Percentiles rank a stretch among this genome's conserved stretches.
Conservation (phyloP, 2,888 invertebrate species). For the Epsilonema sp. region DNA sequence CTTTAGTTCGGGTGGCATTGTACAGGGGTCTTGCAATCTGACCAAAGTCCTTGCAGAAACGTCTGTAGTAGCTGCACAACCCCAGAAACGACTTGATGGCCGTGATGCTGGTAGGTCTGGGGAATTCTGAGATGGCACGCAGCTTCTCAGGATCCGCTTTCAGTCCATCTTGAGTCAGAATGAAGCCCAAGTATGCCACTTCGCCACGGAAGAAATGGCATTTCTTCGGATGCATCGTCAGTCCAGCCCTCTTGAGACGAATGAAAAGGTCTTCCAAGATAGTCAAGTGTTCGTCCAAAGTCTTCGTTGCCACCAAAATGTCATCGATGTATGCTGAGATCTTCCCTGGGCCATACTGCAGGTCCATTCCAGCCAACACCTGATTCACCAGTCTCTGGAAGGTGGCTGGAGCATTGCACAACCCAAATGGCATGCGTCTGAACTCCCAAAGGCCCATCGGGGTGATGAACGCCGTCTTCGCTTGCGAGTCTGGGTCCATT, state of each 20-base stretch:
- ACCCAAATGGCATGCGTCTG: no score
- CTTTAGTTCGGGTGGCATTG: not conserved
- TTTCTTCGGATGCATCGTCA: not conserved
- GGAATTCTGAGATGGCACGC: not conserved
- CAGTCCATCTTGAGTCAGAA: not conserved
- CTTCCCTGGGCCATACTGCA: no score
- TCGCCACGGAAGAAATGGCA: not conserved
- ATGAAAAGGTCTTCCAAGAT: not conserved
- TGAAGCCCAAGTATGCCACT: not conserved
- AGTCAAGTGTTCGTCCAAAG: not conserved
- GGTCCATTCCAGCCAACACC: not conserved
- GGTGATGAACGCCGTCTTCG: no score
- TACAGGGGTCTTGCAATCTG: not conserved
- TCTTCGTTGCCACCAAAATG: not conserved
- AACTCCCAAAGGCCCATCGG: no score
- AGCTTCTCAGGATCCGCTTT: not conserved
- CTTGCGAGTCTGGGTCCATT: no score
- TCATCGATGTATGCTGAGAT: not conserved
- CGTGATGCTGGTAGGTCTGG: not conserved
- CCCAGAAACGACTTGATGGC: not conserved
- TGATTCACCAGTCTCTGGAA: not conserved
- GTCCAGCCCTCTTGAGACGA: not conserved
- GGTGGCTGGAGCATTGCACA: not conserved
- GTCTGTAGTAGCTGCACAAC: not conserved
- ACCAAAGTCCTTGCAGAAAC: not conserved